Conservation (phyloP, 2,113 vertebrate genomes). For the Brachyhypopomus gauderio region DNA sequence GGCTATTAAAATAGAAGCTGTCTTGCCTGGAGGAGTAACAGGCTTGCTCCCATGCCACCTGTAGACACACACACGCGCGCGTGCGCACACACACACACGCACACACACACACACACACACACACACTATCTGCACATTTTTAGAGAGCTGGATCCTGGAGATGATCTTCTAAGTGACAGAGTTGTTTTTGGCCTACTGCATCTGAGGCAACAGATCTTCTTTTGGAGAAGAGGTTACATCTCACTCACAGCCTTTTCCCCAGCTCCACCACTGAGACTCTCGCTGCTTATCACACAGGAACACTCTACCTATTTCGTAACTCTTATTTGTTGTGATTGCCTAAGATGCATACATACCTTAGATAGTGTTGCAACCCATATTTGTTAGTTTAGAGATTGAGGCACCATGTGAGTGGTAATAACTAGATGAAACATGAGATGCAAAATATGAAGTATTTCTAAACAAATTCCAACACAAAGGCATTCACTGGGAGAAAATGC, state of each 20-base stretch:
- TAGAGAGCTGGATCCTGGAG: neutral
- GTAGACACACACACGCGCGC: neutral
- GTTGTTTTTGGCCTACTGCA: neutral
- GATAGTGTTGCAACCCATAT: neutral
- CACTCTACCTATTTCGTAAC: neutral
- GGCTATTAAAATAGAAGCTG: neutral
- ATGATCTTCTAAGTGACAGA: neutral
- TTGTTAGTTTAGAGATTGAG: neutral
- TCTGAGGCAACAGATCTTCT: neutral
- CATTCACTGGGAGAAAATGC: neutral
- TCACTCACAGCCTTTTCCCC: conserved; percentile 2
- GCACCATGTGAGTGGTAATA: conserved; percentile 6
- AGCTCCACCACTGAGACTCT: neutral
- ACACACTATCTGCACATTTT: neutral
- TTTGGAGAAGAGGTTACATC: neutral
- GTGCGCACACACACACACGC: neutral
- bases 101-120: conserved; percentile 1
- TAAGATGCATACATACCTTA: neutral
- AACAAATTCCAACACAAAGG: neutral
- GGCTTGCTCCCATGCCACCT: neutral
- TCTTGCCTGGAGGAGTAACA: neutral
- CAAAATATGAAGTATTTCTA: neutral
- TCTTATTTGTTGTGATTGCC: neutral
- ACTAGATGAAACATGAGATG: neutral
- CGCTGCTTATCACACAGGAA: neutral